Base-by-base conservation (phyloP, 2,888 invertebrate species). In the Spilarctia lutea region DNA sequence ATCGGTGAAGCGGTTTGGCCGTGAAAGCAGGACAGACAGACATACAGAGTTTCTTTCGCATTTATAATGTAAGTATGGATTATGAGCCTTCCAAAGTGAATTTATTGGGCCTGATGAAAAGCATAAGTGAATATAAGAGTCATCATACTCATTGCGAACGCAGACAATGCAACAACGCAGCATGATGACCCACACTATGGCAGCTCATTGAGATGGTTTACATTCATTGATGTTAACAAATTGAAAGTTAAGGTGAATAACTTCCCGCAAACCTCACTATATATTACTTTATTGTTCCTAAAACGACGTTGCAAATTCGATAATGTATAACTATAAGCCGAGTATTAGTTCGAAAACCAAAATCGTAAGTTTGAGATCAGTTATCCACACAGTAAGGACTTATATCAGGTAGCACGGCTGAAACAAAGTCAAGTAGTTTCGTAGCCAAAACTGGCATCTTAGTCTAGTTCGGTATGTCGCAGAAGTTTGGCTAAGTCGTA, bases 401-500 rank as follows among this genome's bases (percentile, higher is more conserved):
- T 83, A 76, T 78, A 85, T 85, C 83, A 84, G 84, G 84, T 84
- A 85, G 77, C 71, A 76, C 60, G 42, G 67, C 65, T 72, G 72
- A 85, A 89, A 88, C 89, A 88, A 89, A 91, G 89, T 90, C 86
- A 83, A 88, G 88, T 87, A 88, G 90, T 88, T 90, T 87, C 85
- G 83, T 82, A 89, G 88, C 91, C 91, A 88, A 91, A 92, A 92
- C 91, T 91, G 86, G 89, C 89, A 84, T 91, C 94, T 93, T 92
- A 91, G 91, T 88, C 87, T 90, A 90, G 91, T 93, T 92, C 81
- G 91, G 91, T 92, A 89, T 92, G 94, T 92, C 90, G 88, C 90
- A 83, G 84, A 94, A 94, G 90, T 94, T 93, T 85, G 89, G 86
- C 92, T 93, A 94, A 94, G 93, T 94, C 93, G 93, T 94, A 94